Evolutionary conservation across 2,888 invertebrate genomes (phyloP).

Genomic region (Blera fallax): DNA sequence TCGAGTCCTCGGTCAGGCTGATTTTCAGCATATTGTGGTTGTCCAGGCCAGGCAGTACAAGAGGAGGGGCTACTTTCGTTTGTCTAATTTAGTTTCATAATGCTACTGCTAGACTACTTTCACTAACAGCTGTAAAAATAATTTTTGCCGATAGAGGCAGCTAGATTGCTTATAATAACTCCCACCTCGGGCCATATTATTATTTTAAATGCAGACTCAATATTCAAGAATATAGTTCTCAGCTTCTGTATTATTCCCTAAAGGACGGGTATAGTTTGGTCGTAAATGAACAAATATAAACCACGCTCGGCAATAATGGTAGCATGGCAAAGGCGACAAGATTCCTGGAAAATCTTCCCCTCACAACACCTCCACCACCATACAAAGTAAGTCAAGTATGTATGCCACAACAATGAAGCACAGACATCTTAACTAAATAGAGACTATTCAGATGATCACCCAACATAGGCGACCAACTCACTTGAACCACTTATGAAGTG

Average conservation of each 20-base stretch:
- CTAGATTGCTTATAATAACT: too few relatives aligned
- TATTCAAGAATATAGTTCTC: too few relatives aligned
- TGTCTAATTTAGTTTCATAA: too few relatives aligned
- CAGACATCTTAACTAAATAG: slow-evolving; percentile 30
- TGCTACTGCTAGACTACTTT: too few relatives aligned
- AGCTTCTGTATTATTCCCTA: neutral
- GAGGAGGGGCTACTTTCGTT: too few relatives aligned
- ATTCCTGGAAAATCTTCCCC: neutral
- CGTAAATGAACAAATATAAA: neutral
- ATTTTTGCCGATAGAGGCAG: too few relatives aligned
- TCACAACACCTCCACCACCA: neutral
- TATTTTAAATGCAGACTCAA: too few relatives aligned
- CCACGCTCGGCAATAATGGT: neutral
- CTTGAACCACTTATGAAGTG: slow-evolving; percentile 44
- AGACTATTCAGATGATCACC: slow-evolving; percentile 37
- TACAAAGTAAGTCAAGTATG: slow-evolving; percentile 50
- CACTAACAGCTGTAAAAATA: too few relatives aligned
- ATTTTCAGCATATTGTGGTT: too few relatives aligned
- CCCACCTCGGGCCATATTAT: too few relatives aligned
- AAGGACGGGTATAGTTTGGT: neutral
- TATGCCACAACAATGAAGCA: slow-evolving; percentile 8
- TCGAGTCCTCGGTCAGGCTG: too few relatives aligned
- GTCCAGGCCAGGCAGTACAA: too few relatives aligned
- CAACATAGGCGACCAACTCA: slow-evolving; percentile 18
- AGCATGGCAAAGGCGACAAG: neutral